A percentile compares a stretch with the other conserved stretches of the same genome.
Conservation (phyloP, 1,140 invertebrate species). For the Cydia strobilella region DNA sequence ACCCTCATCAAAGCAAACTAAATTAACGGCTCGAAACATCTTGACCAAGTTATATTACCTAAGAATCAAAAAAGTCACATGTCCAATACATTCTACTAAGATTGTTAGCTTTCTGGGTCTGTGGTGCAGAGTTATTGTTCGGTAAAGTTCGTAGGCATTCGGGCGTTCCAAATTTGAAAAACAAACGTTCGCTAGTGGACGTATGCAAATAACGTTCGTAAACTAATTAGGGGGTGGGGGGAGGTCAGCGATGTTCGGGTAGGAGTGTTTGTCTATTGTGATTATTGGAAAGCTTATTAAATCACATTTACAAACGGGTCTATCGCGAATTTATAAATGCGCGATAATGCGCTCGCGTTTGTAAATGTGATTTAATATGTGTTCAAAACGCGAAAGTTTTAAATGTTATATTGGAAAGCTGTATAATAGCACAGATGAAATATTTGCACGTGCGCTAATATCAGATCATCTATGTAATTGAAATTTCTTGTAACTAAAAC, state of each 20-base stretch:
- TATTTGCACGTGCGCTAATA: background rate
- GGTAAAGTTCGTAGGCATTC: slow-evolving; percentile 39
- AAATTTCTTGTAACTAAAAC: no score
- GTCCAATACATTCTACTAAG: background rate
- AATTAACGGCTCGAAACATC: slow-evolving; percentile 72
- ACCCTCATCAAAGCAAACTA: slow-evolving; percentile 73
- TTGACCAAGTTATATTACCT: slow-evolving; percentile 73
- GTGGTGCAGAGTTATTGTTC: slow-evolving; percentile 11
- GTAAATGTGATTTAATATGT: no score
- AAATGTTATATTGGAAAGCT: no score
- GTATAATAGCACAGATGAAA: background rate
- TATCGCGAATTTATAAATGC: no score
- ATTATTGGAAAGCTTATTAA: slow-evolving; percentile 21
- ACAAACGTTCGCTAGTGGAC: slow-evolving; percentile 62
- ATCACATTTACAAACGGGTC: no score
- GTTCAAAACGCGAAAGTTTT: no score
- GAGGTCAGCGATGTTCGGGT: background rate
- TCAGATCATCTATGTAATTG: background rate
- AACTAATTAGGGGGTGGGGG: slow-evolving; percentile 16
- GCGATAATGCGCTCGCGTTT: no score
- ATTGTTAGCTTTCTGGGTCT: background rate
- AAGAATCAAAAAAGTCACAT: background rate
- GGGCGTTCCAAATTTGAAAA: slow-evolving; percentile 61
- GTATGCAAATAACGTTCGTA: slow-evolving; percentile 62
- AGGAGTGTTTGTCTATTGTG: slow-evolving; percentile 11